Conservation (phyloP, 1,140 invertebrate species). For the Listronotus bonariensis region DNA sequence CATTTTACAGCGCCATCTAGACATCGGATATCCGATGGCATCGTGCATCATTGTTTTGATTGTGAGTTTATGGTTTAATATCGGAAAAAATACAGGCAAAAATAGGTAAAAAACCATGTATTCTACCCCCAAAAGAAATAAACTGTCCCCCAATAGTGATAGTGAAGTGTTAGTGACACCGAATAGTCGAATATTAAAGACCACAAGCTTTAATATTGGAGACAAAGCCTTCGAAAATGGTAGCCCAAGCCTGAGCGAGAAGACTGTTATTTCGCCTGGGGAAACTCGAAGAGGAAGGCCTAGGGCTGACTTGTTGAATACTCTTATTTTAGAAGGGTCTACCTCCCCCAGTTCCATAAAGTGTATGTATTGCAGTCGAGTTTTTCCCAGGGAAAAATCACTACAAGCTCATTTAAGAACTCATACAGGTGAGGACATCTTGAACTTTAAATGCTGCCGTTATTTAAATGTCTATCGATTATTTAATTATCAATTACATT, state of each 20-base stretch:
- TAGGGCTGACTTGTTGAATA: constrained; percentile 72
- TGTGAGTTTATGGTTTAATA: constrained; percentile 15
- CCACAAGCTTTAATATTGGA: constrained; percentile 42
- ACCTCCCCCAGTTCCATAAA: constrained; percentile 74
- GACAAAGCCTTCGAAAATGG: constrained; percentile 51
- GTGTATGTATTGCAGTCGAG: constrained; percentile 74
- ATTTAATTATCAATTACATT: background rate
- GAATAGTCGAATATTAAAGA: constrained; percentile 43
- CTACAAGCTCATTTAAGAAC: constrained; percentile 80
- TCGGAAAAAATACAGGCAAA: constrained; percentile 7
- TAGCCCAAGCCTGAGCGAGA: constrained; percentile 43
- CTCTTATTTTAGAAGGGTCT: constrained; percentile 74
- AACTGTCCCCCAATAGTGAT: constrained; percentile 41
- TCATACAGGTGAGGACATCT: constrained; percentile 69
- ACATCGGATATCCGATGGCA: background rate
- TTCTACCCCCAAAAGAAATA: constrained; percentile 51
- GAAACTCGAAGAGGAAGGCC: constrained; percentile 67
- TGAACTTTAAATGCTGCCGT: constrained; percentile 39
- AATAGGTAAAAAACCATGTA: constrained; percentile 46
- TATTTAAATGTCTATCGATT: constrained; percentile 36
- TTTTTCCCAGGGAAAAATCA: constrained; percentile 82
- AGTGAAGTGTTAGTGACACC: constrained; percentile 43
- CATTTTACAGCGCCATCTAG: constrained; percentile 32
- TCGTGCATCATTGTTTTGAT: constrained; percentile 33
- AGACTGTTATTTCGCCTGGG: constrained; percentile 47